Percentiles rank a stretch among this genome's conserved stretches.
Evolutionary conservation across 2,797 vertebrate species (phyloP).

Genomic region (Cryptoprocta ferox): DNA sequence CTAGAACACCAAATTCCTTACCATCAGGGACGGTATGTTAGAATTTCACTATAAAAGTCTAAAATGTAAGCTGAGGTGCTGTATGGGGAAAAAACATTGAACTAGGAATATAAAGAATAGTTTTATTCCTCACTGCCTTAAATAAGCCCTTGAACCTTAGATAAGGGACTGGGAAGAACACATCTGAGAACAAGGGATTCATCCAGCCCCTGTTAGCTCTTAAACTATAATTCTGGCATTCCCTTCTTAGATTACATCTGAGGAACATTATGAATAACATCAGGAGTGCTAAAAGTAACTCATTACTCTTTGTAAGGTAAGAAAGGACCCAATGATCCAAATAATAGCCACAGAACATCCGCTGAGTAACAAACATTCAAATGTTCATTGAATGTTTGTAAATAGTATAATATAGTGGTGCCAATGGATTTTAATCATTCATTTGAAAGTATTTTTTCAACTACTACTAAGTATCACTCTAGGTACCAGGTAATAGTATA

Average conservation of each 20-base stretch:
- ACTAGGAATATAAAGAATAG: neutral
- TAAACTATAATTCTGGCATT: neutral
- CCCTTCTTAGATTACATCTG: neutral
- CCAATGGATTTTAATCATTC: neutral
- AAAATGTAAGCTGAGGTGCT: neutral
- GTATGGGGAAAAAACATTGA: neutral
- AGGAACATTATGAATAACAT: neutral
- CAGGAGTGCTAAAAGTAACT: neutral
- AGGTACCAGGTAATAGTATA: neutral
- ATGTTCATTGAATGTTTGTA: neutral
- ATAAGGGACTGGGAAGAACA: neutral
- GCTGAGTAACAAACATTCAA: neutral
- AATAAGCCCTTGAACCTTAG: neutral
- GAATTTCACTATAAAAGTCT: neutral
- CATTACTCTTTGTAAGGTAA: neutral
- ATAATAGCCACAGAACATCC: neutral
- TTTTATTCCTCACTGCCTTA: neutral
- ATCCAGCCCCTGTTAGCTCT: neutral
- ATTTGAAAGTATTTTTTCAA: slow-evolving; percentile 19
- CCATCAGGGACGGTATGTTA: neutral
- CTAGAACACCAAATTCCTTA: neutral
- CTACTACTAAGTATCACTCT: neutral
- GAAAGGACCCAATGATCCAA: neutral
- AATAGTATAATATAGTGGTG: neutral
- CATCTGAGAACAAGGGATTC: neutral